A percentile compares a stretch with the other conserved stretches of the same genome.
Conservation (phyloP, 2,113 vertebrate species). For the Turnix velox region DNA sequence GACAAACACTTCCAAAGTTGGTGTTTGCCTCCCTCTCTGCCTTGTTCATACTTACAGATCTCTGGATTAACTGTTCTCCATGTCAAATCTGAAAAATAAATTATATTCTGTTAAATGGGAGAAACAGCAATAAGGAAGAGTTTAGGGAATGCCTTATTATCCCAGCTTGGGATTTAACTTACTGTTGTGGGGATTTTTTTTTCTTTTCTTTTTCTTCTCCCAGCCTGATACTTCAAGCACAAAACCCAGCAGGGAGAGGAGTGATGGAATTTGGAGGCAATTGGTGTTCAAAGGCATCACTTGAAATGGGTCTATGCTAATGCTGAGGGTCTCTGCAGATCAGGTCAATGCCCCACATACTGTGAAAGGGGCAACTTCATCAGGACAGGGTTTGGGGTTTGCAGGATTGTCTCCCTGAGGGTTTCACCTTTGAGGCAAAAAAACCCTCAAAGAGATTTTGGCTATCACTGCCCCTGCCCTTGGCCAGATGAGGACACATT, state of each 20-base stretch:
- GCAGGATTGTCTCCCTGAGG: not conserved
- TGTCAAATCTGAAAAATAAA: not conserved
- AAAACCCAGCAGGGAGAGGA: conserved; percentile 59
- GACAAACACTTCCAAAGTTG: not conserved
- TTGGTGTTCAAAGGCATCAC: conserved; percentile 34
- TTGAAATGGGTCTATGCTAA: conserved; percentile 54
- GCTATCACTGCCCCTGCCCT: not conserved
- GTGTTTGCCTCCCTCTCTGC: conserved; percentile 1
- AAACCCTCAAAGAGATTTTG: conserved; percentile 19
- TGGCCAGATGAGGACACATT: not conserved
- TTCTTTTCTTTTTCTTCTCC: conserved; percentile 38
- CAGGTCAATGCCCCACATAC: not conserved
- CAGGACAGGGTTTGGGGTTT: not conserved
- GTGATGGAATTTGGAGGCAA: conserved; percentile 59
- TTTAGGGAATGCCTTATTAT: conserved; percentile 41
- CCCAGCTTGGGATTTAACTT: conserved; percentile 45
- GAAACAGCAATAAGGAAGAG: conserved; percentile 17
- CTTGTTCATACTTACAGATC: not conserved
- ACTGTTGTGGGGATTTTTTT: not conserved
- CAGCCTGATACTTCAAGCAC: conserved; percentile 38
- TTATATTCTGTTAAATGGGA: conserved; percentile 9
- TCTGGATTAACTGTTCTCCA: not conserved
- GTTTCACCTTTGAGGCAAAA: conserved; percentile 10
- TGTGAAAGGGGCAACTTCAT: not conserved
- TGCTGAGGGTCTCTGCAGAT: not conserved